These are phyloP conservation scores for Eupithecia abbreviata DNA, from an alignment of 2,888 invertebrate species.

Conservation along the genomic window DNA sequence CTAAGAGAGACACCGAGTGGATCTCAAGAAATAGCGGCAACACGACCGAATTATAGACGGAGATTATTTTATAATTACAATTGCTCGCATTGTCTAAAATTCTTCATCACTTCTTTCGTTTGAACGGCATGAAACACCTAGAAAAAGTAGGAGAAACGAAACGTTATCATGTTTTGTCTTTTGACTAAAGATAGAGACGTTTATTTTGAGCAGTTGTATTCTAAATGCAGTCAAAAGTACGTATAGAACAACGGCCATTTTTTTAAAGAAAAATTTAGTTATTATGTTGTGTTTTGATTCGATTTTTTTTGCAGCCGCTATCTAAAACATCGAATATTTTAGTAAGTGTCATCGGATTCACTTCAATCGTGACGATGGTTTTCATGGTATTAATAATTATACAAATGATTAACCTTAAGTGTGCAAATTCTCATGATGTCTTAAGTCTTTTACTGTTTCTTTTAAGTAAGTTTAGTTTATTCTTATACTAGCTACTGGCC, in stretches of 20 bases:
- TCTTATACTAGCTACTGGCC: background rate
- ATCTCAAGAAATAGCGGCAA: too few relatives aligned
- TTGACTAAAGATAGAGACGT: too few relatives aligned
- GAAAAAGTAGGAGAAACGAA: too few relatives aligned
- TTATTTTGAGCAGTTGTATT: too few relatives aligned
- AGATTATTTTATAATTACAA: too few relatives aligned
- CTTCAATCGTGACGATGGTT: constrained; percentile 42
- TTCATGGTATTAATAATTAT: constrained; percentile 43
- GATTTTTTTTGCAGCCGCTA: constrained; percentile 40
- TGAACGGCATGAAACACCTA: background rate
- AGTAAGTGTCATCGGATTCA: constrained; percentile 32
- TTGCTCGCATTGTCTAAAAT: too few relatives aligned
- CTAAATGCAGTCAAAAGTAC: too few relatives aligned
- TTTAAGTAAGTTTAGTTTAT: constrained; percentile 40
- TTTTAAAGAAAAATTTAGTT: background rate
- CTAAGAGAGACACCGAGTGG: too few relatives aligned
- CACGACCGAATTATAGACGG: too few relatives aligned
- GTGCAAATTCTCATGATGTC: constrained; percentile 50
- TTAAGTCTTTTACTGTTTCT: constrained; percentile 46
- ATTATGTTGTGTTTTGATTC: background rate
- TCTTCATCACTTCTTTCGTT: background rate
- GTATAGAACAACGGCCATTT: too few relatives aligned
- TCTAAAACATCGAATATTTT: constrained; percentile 44
- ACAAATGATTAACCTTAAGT: constrained; percentile 45
- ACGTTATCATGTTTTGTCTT: too few relatives aligned